Percentiles rank a stretch among this genome's conserved stretches.
Conservation (phyloP, 2,113 vertebrate genomes). For the Thalassoma bifasciatum region DNA sequence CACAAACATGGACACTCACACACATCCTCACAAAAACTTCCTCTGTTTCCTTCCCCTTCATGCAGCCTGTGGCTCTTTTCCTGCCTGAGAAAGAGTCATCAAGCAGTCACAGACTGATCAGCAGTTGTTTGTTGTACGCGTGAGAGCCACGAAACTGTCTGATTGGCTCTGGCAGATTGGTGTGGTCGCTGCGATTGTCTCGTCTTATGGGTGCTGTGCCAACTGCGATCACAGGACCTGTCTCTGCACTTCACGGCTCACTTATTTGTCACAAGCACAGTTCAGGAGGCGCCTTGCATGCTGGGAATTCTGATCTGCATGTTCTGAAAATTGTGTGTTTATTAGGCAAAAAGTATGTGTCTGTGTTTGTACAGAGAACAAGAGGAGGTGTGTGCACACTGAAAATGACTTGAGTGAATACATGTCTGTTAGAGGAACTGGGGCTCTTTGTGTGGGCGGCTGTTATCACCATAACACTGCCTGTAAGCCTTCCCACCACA, state of each 20-base stretch:
- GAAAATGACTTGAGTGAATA: neutral
- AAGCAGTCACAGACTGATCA: constrained; percentile 40
- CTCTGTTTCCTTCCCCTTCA: constrained; percentile 17
- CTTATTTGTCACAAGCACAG: constrained; percentile 38
- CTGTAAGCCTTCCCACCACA: constrained; percentile 4
- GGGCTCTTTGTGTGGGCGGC: constrained; percentile 3
- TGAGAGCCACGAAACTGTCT: constrained; percentile 13
- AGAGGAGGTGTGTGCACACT: neutral
- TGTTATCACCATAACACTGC: neutral
- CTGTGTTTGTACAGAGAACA: neutral
- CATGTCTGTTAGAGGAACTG: neutral
- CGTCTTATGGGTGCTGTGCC: constrained; percentile 17
- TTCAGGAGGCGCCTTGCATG: neutral
- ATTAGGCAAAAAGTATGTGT: neutral
- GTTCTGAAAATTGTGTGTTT: neutral
- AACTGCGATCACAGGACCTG: constrained; percentile 29
- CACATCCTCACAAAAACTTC: constrained; percentile 3
- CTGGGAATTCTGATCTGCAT: neutral
- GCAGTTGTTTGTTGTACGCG: constrained; percentile 22
- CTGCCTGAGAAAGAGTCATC: constrained; percentile 1
- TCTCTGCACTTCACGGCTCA: constrained; percentile 23
- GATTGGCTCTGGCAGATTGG: constrained; percentile 18
- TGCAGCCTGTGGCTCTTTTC: neutral
- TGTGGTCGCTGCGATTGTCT: neutral
- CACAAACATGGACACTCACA: neutral